phyloP scores from a whole-genome alignment of 2,888 invertebrate genomes.

The Petrolisthes cinctipes region DNA sequence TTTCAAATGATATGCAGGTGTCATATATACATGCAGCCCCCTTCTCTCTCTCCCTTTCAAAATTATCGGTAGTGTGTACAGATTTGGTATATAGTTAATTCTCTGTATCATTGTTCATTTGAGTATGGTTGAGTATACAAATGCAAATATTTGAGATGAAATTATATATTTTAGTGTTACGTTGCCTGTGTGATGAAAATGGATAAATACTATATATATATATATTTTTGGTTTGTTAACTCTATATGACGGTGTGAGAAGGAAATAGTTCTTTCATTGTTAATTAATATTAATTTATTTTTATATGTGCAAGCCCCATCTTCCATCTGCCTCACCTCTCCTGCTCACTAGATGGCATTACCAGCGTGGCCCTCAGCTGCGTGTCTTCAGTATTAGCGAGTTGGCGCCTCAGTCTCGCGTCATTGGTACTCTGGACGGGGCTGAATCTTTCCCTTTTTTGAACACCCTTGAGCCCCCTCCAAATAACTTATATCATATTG shows the following conservation, averaged over 20 bases:
- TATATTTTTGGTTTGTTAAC: constrained; percentile 32
- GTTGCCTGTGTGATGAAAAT: constrained; percentile 27
- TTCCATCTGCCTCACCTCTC: constrained; percentile 38
- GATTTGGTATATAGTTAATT: constrained; percentile 17
- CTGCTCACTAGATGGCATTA: constrained; percentile 47
- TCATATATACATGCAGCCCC: constrained; percentile 5
- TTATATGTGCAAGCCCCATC: constrained; percentile 50
- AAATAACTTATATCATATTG: constrained; percentile 45
- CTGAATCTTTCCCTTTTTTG: background rate
- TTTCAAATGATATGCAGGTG: constrained; percentile 5
- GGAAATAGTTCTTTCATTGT: constrained; percentile 16
- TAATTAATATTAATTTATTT: constrained; percentile 57
- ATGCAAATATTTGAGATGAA: constrained; percentile 24
- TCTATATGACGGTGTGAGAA: constrained; percentile 35
- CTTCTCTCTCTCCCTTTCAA: background rate
- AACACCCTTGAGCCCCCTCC: constrained; percentile 13
- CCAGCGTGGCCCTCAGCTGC: background rate
- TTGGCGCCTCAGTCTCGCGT: constrained; percentile 7
- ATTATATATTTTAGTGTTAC: constrained; percentile 1
- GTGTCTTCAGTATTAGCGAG: constrained; percentile 41
- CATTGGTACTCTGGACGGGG: constrained; percentile 21
- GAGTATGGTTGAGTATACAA: constrained; percentile 14
- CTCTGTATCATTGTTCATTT: constrained; percentile 4
- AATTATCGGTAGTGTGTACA: constrained; percentile 20
- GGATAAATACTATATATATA: constrained; percentile 7